These are phyloP conservation scores for Dicrurus megarhynchus DNA, from an alignment of 2,113 vertebrate species.

Conservation along the genomic window DNA sequence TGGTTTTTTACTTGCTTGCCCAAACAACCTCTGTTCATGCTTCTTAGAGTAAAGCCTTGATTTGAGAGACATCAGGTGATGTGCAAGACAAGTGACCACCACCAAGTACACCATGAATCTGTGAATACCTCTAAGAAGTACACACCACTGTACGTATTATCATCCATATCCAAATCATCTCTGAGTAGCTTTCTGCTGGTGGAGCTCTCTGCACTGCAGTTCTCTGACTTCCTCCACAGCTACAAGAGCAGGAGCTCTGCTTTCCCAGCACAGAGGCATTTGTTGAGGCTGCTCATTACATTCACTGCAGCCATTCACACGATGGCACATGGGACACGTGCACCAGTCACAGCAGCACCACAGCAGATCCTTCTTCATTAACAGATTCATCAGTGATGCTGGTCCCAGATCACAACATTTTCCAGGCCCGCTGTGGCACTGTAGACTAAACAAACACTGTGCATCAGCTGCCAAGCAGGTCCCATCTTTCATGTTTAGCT, in stretches of 20 bases:
- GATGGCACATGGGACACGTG: not conserved
- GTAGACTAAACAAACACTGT: not conserved
- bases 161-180: not conserved
- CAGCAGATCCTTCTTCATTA: not conserved
- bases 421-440: not conserved
- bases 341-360: not conserved
- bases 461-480: slow-evolving; percentile 15
- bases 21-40: not conserved
- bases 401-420: not conserved
- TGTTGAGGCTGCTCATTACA: not conserved
- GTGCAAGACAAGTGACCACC: not conserved
- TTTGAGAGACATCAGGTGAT: not conserved
- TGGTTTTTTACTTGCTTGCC: not conserved
- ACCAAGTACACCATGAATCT: not conserved
- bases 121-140: not conserved
- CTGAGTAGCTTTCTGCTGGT: not conserved
- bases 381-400: not conserved
- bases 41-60: not conserved
- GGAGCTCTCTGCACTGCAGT: not conserved
- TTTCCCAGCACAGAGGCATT: not conserved
- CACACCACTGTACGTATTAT: rapidly evolving
- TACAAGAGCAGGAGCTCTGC: not conserved
- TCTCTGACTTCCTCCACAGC: not conserved
- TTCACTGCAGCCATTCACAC: not conserved
- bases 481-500: slow-evolving; percentile 43